These are phyloP conservation scores for Ibidorhyncha struthersii DNA, from an alignment of 2,113 vertebrate species.

Conservation along the genomic window DNA sequence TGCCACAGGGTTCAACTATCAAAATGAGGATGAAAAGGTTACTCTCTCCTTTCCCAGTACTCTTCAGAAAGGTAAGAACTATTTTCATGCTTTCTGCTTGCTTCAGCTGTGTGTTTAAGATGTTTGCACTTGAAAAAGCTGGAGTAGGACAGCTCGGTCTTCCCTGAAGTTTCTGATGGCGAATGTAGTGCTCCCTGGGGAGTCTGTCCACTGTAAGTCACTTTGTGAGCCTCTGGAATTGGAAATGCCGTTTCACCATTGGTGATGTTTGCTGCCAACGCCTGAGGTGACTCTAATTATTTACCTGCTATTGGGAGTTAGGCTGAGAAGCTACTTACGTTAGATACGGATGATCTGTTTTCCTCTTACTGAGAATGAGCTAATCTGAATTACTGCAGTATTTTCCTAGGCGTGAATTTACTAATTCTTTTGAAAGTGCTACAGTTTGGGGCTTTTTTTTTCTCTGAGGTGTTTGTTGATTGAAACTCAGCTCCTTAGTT, in stretches of 20 bases:
- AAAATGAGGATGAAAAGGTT: slow-evolving; percentile 98
- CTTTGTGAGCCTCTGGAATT: neutral
- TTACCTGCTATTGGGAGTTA: neutral
- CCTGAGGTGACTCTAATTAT: neutral
- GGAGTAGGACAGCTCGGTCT: neutral
- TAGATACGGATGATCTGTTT: neutral
- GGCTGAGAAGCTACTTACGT: neutral
- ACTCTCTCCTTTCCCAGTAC: slow-evolving; percentile 95
- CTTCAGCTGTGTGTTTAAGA: neutral
- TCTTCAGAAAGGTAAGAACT: slow-evolving; percentile 88
- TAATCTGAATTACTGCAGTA: neutral
- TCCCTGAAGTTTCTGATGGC: neutral
- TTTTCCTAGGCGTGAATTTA: neutral
- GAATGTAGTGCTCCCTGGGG: neutral
- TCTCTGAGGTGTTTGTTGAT: neutral
- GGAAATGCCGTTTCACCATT: neutral
- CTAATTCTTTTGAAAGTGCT: neutral
- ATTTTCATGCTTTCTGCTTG: neutral
- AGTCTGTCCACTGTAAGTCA: neutral
- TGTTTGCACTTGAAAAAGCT: neutral
- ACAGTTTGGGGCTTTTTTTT: neutral
- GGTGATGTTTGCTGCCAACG: neutral
- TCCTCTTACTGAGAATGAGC: neutral
- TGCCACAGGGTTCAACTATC: slow-evolving; percentile 98
- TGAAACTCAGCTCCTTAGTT: neutral